Conservation (phyloP, 2,888 invertebrate genomes). For the Synergus laeviventris region DNA sequence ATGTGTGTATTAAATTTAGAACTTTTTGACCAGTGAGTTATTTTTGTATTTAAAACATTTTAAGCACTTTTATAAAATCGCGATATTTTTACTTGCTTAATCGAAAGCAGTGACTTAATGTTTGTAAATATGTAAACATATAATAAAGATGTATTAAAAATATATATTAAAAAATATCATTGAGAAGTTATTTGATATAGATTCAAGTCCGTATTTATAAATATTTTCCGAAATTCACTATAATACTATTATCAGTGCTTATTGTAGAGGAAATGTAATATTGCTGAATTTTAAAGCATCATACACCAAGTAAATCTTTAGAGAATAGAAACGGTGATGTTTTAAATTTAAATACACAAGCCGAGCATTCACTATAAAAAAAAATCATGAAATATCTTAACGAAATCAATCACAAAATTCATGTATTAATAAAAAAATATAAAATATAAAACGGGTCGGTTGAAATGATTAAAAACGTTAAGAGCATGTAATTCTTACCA, state of each 20-base stretch:
- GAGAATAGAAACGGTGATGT: not conserved
- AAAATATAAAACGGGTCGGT: not conserved
- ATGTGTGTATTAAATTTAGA: not conserved
- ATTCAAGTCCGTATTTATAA: not conserved
- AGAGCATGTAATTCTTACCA: too few species aligned
- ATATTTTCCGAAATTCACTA: conserved; percentile 33
- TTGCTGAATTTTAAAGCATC: conserved; percentile 16
- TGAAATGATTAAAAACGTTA: conserved; percentile 18
- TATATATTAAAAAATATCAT: not conserved
- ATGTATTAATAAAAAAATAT: conserved; percentile 16
- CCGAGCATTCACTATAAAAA: too few species aligned
- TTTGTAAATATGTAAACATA: conserved; percentile 36
- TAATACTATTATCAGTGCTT: conserved; percentile 20
- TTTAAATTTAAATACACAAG: conserved; percentile 35
- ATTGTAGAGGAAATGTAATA: conserved; percentile 18
- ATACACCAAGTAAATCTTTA: not conserved
- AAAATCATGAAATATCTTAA: too few species aligned
- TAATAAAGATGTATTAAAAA: conserved; percentile 25
- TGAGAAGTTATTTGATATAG: conserved; percentile 6
- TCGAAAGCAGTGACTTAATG: conserved; percentile 8
- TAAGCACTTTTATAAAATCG: conserved; percentile 16
- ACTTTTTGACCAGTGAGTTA: conserved; percentile 10
- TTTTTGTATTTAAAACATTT: conserved; percentile 4
- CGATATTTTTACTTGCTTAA: conserved; percentile 25
- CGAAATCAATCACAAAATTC: conserved; percentile 11